phyloP scores from a whole-genome alignment of 2,888 invertebrate species.

The Coenonympha arcania region DNA sequence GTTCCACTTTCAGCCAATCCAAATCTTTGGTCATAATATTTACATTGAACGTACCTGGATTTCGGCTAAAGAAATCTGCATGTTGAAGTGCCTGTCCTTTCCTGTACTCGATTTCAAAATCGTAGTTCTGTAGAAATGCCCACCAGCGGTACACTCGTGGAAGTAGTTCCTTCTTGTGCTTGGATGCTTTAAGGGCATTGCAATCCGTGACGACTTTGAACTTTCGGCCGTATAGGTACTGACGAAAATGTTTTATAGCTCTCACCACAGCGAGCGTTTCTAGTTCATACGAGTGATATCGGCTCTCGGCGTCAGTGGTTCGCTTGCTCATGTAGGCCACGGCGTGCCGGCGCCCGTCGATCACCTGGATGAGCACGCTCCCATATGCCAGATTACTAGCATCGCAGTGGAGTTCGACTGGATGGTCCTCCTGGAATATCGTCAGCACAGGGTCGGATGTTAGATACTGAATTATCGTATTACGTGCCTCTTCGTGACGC shows the following conservation, averaged over 20 bases:
- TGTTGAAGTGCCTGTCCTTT: no score
- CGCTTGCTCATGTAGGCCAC: constrained; percentile 28
- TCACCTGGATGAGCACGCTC: constrained; percentile 19
- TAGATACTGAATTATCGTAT: no score
- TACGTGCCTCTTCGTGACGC: no score
- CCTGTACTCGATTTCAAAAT: constrained; percentile 30
- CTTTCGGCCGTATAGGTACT: constrained; percentile 29
- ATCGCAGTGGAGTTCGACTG: no score
- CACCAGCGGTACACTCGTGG: constrained; percentile 37
- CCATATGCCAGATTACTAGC: constrained; percentile 31
- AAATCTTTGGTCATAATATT: constrained; percentile 20
- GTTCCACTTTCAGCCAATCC: constrained; percentile 25
- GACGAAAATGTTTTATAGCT: constrained; percentile 34
- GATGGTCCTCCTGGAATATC: no score
- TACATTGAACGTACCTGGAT: constrained; percentile 10
- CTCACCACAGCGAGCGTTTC: constrained; percentile 30
- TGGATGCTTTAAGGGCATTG: constrained; percentile 35
- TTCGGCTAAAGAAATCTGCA: constrained; percentile 26
- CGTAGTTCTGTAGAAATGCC: constrained; percentile 33
- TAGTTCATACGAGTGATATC: constrained; percentile 30
- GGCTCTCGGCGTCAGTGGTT: constrained; percentile 25
- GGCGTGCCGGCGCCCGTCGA: constrained; percentile 18
- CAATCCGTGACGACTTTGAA: constrained; percentile 33
- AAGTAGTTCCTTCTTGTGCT: constrained; percentile 32
- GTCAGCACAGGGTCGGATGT: no score